A percentile compares a stretch with the other conserved stretches of the same genome.
phyloP scores from a whole-genome alignment of 2,113 vertebrate genomes.

The Prionailurus viverrinus region DNA sequence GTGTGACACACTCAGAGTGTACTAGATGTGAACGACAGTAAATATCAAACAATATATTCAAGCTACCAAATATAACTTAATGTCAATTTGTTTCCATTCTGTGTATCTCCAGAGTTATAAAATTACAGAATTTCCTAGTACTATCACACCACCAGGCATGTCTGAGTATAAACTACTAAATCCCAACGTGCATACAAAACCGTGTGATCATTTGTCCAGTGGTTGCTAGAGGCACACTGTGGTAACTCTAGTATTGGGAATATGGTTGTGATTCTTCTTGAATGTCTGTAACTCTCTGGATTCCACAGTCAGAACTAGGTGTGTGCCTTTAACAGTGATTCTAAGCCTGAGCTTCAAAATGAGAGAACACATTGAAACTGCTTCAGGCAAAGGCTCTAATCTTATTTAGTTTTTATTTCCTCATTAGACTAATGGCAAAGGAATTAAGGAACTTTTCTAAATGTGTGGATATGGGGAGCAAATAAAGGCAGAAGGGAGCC shows the following conservation, averaged over 20 bases:
- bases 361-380: constrained; percentile 49
- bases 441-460: constrained; percentile 62
- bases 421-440: constrained; percentile 68
- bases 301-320: background rate
- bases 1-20: background rate
- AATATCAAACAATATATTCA: background rate
- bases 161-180: background rate
- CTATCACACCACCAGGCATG: background rate
- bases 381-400: constrained; percentile 66
- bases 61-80: background rate
- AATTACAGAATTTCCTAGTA: background rate
- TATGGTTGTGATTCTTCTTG: background rate
- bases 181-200: background rate
- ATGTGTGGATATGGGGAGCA: constrained; percentile 26
- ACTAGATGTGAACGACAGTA: background rate
- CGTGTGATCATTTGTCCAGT: background rate
- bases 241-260: background rate
- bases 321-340: background rate
- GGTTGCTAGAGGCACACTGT: too few species aligned
- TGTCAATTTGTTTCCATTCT: background rate
- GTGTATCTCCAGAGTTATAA: background rate
- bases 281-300: background rate
- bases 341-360: constrained; percentile 49
- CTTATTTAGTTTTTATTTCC: constrained; percentile 63
- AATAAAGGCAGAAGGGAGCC: constrained; percentile 59